Base-by-base conservation (phyloP, 1,140 invertebrate genomes). In the Cyclargus thomasi region DNA sequence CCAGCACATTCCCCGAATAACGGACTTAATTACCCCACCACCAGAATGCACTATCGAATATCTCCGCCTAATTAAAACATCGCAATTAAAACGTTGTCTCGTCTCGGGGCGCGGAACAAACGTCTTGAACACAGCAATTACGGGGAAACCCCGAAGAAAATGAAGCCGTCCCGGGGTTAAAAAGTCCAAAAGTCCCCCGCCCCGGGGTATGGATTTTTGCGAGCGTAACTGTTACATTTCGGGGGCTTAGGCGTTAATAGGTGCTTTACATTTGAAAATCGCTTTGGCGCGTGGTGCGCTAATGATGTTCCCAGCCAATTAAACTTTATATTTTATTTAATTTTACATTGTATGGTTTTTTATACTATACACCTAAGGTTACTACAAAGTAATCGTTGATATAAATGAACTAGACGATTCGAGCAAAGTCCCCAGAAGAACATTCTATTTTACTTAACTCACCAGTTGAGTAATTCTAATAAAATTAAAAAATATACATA, bases 161-260 rank as follows among this genome's bases (percentile, higher is more conserved):
- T 85, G 81, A 81, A 86, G 81, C 79, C 82, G 82, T 85, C 81
- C 85, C 80, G 74, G 78, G 74, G 1, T 77, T 83, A 83, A 86
- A 86, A 81, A 81, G 80, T 82, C 82, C 78, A 80, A 83, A 84
- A 81, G 69, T 72, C 74, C 55, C 1, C 72, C 76, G 79, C 62
- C 39, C 14, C 0, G 55, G 22, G 68, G 71, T 80, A 79, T 79
- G 73, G 76, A 80, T 81, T 85, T 82, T 85, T 65, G 70, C 22
- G 39, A 53, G n/a, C 55, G 67, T 62, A 35, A 23, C 67, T 23
- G 55, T 59, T 20, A 59, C 20, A 59, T 59, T 59, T 59, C 18
- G 55, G 55, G 63, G 66, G 17, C 55, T 23, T 29, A 29, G 29
- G 5, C 63, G 65, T 67, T 67, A 64, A 67, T 14, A 53, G 53